Evolutionary conservation across 2,888 invertebrate species (phyloP), one percentile per base, ranked within the genome.

Genomic region (Harpalus rufipes): DNA sequence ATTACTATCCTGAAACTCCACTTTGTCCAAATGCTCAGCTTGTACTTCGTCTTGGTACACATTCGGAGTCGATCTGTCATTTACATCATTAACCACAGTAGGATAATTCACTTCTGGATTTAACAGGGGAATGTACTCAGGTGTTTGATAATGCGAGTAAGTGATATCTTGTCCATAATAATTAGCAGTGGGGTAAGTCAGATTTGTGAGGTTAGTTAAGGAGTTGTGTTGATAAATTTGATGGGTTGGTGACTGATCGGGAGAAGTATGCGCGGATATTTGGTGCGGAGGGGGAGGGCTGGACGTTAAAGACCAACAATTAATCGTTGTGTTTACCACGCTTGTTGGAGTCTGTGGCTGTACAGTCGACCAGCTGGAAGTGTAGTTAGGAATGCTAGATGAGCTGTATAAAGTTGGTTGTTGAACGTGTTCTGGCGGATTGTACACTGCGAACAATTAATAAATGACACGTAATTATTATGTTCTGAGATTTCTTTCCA

Each of bases 241-340:
- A 85, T 90, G 90, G 58, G 88, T 90, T 12, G 91, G 91, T 1
- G 91, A 91, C 86, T 91, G 91, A 84, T 89, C 90, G 0, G 91
- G 90, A 1, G 90, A 90, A 4, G 89, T 88, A 81, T 90, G 90
- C 7, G 90, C 87, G 8, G 90, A 89, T 41, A 90, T 87, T 86
- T 91, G 90, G 85, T 90, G 90, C 4, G 90, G 90, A 4, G 91
- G 90, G 3, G 91, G 90, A 4, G 91, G 90, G 86, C 90, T 90
- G n/a, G 91, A 90, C 2, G 91, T 90, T 44, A 91, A 86, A 2
- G 91, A 90, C 91, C 91, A 91, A 87, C 91, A 91, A 86, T 91
- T 91, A 56, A 91, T 89, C 0, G 91, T 87, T 7, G 91, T 89
- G 63, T 89, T 89, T 86, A 91, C 88, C 14, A 90, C 89, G 7